Base-by-base conservation (phyloP, 1,140 invertebrate species). In the Meloidogyne floridensis region DNA sequence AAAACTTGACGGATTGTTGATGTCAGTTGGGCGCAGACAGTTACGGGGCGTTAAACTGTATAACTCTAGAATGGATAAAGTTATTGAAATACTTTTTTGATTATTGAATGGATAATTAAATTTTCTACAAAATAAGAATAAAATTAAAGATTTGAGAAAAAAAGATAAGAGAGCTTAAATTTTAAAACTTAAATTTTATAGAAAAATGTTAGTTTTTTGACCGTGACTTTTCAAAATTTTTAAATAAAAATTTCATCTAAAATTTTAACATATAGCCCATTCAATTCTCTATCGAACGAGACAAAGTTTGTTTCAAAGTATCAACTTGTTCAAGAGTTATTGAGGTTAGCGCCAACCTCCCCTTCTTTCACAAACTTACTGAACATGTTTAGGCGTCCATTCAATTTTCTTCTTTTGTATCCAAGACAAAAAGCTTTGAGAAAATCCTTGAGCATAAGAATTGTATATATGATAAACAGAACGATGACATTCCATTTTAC, bases 401-500 rank as follows among this genome's bases (percentile, higher is more conserved):
- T 89, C 84, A 79, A 82, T 10, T 65, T 81, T 80, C 10, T 65
- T 70, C 70, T 72, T 54, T 43, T 72, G 70, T 20, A 86, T 13
- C 53, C 83, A 82, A 83, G 81, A 86, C 75, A 86, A 65, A 72
- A 79, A 70, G 81, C 80, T 71, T 74, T 80, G 78, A 69, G 54
- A 81, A 83, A 80, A 90, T 76, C 69, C 87, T 47, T 87, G 77
- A 15, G 82, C 78, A 80, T 89, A 88, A 7, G 87, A 89, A 65
- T 89, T 88, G 72, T 84, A 90, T 1, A 86, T 84, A 56, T 90
- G 86, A 80, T 86, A 90, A 10, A 85, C 83, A 76, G 77, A 86
- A 74, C 88, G 86, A 18, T 89, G 72, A 81, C 88, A 89, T 72
- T 89, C 88, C 11, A 90, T 84, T 83, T 84, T 83, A 70, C 87